Base-by-base conservation (phyloP, 2,888 invertebrate genomes). In the Strigamia transsilvanica region DNA sequence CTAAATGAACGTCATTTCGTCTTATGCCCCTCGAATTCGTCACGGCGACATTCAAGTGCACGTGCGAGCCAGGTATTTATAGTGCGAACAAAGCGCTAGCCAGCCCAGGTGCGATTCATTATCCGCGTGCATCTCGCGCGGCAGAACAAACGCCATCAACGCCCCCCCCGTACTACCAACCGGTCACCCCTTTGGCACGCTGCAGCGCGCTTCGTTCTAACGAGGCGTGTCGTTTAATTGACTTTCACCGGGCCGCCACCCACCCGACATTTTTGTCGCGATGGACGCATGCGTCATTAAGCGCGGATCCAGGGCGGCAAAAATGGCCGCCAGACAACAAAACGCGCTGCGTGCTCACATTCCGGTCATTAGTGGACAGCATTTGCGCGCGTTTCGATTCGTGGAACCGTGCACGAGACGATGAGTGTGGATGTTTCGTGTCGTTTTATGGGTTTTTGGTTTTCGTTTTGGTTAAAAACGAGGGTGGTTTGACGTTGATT, bases 211-310 rank as follows among this genome's bases (percentile, higher is more conserved):
- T 2, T 66, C 61, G 61, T 66, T n/a, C 61, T 23, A 66, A 66
- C 61, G 61, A 66, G 61, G 61, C 61, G 61, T 66, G 61, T 66
- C 61, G 61, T 66, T 66, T 66, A 66, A 66, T 66, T 66, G 61
- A 66, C 61, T 66, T 66, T 66, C 61, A 66, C 23, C 61, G 61
- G 61, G 0, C 9, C n/a, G 10, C 42, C 10, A 5, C 42, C 42
- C 42, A 2, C 10, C 61, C 21, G 61, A 66, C 61, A 66, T 66
- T 66, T 66, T 66, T 66, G 61, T 66, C 61, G 61, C 61, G 61
- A 66, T 66, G 61, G 21, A 18, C 61, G 61, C 61, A 66, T 66
- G 61, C 61, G 61, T 66, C 61, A 66, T 66, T 66, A 66, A 66
- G 6, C 61, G 23, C 61, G 21, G 61, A 66, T 66, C 7, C 61